Evolutionary conservation across 2,888 invertebrate genomes (phyloP).

Genomic region (Protophormia terraenovae): DNA sequence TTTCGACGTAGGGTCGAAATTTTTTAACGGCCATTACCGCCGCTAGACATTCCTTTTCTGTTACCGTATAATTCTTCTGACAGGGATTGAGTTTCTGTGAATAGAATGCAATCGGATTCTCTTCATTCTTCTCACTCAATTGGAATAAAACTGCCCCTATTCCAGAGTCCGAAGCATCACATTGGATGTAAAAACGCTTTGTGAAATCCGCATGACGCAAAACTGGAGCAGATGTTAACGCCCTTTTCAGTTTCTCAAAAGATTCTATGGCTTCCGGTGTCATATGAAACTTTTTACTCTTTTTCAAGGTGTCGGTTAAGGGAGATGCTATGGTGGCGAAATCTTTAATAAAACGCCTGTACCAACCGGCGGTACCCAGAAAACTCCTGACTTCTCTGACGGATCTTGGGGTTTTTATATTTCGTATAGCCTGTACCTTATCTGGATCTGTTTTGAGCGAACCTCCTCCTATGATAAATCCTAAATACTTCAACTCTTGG

Average conservation of each 20-base stretch:
- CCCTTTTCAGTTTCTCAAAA: too few relatives aligned
- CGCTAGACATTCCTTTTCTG: too few relatives aligned
- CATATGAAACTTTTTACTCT: too few relatives aligned
- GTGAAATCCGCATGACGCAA: too few relatives aligned
- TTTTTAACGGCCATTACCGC: too few relatives aligned
- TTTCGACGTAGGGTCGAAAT: too few relatives aligned
- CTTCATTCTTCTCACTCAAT: not conserved
- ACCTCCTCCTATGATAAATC: too few relatives aligned
- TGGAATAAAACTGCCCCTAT: constrained; percentile 3
- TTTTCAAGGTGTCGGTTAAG: not conserved
- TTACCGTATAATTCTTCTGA: constrained; percentile 10
- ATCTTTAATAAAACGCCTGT: not conserved
- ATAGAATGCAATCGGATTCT: too few relatives aligned
- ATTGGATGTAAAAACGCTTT: constrained; percentile 8
- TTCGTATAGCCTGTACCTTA: too few relatives aligned
- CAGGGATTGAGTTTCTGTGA: constrained; percentile 8
- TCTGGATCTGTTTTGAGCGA: too few relatives aligned
- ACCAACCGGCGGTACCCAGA: constrained; percentile 15
- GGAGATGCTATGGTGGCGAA: not conserved
- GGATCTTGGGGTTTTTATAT: not conserved
- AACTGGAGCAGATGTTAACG: too few relatives aligned
- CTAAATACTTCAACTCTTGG: too few relatives aligned
- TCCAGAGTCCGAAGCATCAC: constrained; percentile 1
- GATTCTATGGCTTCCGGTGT: not conserved
- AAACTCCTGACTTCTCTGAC: constrained; percentile 2